Percentiles rank a stretch among this genome's conserved stretches.
Conservation (phyloP, 1,140 invertebrate species). For the Choristoneura fumiferana region DNA sequence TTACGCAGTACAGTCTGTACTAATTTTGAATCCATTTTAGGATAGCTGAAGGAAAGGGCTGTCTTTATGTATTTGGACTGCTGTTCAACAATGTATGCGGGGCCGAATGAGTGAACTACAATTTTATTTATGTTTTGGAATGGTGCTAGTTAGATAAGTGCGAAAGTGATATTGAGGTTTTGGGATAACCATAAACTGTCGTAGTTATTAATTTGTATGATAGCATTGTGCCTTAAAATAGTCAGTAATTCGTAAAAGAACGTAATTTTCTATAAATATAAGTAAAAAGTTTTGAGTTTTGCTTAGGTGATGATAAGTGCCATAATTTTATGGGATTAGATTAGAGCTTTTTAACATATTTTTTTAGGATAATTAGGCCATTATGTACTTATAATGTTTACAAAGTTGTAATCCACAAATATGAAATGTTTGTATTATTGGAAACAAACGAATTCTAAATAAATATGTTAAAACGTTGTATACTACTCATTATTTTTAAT, state of each 20-base stretch:
- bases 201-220: neutral
- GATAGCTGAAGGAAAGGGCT: too few species aligned
- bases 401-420: too few species aligned
- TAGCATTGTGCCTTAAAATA: constrained; percentile 16
- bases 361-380: neutral
- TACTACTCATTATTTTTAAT: constrained; percentile 17
- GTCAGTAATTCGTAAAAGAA: neutral
- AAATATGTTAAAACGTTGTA: constrained; percentile 5
- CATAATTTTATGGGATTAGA: constrained; percentile 11
- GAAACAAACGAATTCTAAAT: neutral
- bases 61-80: too few species aligned
- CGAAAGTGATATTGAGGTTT: constrained; percentile 28
- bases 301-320: constrained; percentile 8
- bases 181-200: neutral
- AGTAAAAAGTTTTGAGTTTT: neutral
- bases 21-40: too few species aligned
- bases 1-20: too few species aligned
- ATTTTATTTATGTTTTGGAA: neutral
- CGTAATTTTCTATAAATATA: constrained; percentile 8
- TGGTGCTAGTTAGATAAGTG: constrained; percentile 31
- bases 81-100: too few species aligned
- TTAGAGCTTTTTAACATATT: neutral
- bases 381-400: too few species aligned
- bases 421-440: too few species aligned
- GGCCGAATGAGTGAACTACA: neutral